Evolutionary conservation across 2,113 vertebrate species (phyloP).

Genomic region (Nothocercus julius): DNA sequence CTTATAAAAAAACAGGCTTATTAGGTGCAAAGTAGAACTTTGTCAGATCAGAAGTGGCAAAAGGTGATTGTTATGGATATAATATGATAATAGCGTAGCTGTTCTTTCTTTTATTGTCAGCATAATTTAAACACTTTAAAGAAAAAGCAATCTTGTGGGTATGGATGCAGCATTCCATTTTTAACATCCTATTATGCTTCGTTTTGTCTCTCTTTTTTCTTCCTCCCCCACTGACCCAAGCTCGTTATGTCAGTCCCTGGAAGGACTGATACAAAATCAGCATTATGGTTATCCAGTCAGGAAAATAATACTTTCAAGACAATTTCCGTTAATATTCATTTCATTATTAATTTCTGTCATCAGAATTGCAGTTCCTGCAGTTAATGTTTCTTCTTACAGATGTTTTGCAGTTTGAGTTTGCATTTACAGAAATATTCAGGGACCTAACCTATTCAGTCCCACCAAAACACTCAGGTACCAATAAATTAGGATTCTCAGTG

Average conservation of each 20-base stretch:
- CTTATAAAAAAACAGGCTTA: background rate
- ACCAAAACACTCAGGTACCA: background rate
- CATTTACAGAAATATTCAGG: background rate
- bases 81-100: conserved; percentile 47
- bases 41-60: conserved; percentile 43
- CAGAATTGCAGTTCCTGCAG: background rate
- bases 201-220: background rate
- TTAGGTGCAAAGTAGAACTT: conserved; percentile 21
- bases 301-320: background rate
- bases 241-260: conserved; percentile 31
- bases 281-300: background rate
- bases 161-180: conserved; percentile 14
- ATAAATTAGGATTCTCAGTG: background rate
- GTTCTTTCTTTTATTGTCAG: conserved; percentile 40
- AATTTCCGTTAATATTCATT: background rate
- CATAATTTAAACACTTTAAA: conserved; percentile 70
- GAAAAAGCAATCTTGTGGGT: conserved; percentile 44
- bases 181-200: conserved; percentile 8
- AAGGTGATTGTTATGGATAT: conserved; percentile 55
- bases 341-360: background rate
- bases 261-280: conserved; percentile 21
- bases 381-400: background rate
- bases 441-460: background rate
- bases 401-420: background rate
- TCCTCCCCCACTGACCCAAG: background rate